Percentiles rank a stretch among this genome's conserved stretches.
Conservation (phyloP, 2,888 invertebrate species). For the Noctua janthina region DNA sequence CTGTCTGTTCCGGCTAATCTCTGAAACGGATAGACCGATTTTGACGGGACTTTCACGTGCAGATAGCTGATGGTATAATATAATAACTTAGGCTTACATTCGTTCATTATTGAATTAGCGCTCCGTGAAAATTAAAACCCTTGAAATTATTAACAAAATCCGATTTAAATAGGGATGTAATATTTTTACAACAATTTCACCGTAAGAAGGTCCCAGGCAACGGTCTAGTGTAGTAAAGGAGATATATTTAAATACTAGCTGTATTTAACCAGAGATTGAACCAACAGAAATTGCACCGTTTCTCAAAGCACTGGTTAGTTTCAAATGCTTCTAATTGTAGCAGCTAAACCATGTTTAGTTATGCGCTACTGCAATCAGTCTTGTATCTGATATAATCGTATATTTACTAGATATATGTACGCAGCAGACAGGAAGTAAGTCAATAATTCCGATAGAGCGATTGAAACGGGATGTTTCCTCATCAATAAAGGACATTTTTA, state of each 20-base stretch:
- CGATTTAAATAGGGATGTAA: too few relatives aligned
- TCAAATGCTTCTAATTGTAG: conserved; percentile 25
- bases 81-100: too few relatives aligned
- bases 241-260: neutral
- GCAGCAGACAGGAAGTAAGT: neutral
- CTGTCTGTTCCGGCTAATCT: too few relatives aligned
- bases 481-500: neutral
- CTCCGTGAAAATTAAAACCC: too few relatives aligned
- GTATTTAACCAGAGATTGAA: neutral
- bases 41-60: too few relatives aligned
- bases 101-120: too few relatives aligned
- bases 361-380: conserved; percentile 11
- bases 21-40: too few relatives aligned
- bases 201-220: too few relatives aligned
- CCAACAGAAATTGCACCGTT: conserved; percentile 6
- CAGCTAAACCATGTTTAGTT: conserved; percentile 5
- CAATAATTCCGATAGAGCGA: neutral
- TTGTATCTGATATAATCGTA: neutral
- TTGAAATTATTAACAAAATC: too few relatives aligned
- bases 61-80: too few relatives aligned
- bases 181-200: too few relatives aligned
- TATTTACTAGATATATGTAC: neutral
- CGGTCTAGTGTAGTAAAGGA: too few relatives aligned
- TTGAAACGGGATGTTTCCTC: neutral
- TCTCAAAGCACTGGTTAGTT: conserved; percentile 1